phyloP scores from a whole-genome alignment of 2,113 vertebrate species.

The Geococcyx californianus region DNA sequence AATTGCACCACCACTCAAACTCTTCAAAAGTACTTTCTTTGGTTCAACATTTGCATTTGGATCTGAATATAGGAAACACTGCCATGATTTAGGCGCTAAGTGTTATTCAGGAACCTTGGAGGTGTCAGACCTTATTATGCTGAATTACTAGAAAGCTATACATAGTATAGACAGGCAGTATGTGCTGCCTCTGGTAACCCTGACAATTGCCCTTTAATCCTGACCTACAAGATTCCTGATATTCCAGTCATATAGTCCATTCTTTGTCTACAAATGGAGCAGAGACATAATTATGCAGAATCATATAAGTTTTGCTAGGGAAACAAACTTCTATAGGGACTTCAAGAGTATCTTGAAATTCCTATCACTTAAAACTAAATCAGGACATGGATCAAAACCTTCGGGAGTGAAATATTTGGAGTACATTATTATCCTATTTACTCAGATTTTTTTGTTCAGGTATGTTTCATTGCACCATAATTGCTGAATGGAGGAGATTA shows the following conservation, averaged over 20 bases:
- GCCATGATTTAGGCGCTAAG: background rate
- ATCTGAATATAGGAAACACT: background rate
- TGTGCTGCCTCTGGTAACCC: slow-evolving; percentile 41
- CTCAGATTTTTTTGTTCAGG: background rate
- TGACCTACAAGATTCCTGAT: slow-evolving; percentile 68
- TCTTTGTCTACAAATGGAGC: slow-evolving; percentile 1
- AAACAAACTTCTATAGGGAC: background rate
- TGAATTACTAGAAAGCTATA: background rate
- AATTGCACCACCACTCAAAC: background rate
- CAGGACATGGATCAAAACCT: background rate
- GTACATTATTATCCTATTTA: background rate
- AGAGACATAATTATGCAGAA: background rate
- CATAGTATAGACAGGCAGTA: background rate
- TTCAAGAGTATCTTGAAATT: background rate
- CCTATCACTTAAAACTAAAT: background rate
- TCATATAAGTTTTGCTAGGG: background rate
- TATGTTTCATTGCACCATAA: background rate
- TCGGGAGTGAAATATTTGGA: background rate
- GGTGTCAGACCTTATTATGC: slow-evolving; percentile 9
- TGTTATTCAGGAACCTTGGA: slow-evolving; percentile 2
- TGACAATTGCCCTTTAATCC: slow-evolving; percentile 58
- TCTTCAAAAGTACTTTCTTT: background rate
- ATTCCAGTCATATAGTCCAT: slow-evolving; percentile 37
- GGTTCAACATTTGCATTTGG: background rate
- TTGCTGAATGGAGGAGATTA: background rate